Evolutionary conservation across 2,113 vertebrate genomes (phyloP).

Genomic region (Lophius piscatorius): DNA sequence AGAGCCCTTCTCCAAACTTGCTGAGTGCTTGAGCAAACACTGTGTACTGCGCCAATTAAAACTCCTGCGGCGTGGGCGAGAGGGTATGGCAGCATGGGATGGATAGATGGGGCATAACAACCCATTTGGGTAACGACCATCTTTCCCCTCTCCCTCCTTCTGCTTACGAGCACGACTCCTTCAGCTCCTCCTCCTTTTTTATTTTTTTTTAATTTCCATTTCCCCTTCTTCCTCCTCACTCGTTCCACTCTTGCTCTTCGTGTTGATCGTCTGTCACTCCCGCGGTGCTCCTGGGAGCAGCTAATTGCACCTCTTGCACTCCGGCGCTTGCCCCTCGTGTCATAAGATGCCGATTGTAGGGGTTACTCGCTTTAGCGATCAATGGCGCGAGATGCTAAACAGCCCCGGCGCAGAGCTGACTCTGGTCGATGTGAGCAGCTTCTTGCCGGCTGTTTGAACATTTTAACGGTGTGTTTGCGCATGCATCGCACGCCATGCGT

Average conservation of each 20-base stretch:
- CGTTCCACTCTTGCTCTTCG: slow-evolving; percentile 7
- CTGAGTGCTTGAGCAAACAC: slow-evolving; percentile 72
- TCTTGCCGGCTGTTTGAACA: slow-evolving; percentile 25
- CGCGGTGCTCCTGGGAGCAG: slow-evolving; percentile 64
- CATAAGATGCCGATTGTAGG: slow-evolving; percentile 77
- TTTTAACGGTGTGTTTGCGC: slow-evolving; percentile 13
- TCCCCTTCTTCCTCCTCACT: slow-evolving; percentile 15
- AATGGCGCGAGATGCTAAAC: slow-evolving; percentile 73
- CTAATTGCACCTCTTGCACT: slow-evolving; percentile 81
- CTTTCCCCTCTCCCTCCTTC: slow-evolving; percentile 26
- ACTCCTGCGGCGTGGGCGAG: slow-evolving; percentile 69
- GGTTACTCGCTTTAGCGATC: slow-evolving; percentile 73
- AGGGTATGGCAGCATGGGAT: slow-evolving; percentile 63
- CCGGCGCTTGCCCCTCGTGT: slow-evolving; percentile 54
- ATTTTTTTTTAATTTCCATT: neutral
- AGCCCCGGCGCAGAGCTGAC: slow-evolving; percentile 31
- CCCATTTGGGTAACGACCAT: slow-evolving; percentile 71
- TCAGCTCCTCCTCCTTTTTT: slow-evolving; percentile 3
- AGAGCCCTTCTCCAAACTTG: slow-evolving; percentile 74
- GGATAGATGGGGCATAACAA: slow-evolving; percentile 76
- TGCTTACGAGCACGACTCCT: slow-evolving; percentile 5
- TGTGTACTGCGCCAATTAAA: slow-evolving; percentile 78
- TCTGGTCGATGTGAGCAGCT: slow-evolving; percentile 33
- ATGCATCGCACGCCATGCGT: neutral
- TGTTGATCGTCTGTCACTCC: slow-evolving; percentile 75